phyloP scores from a whole-genome alignment of 2,113 vertebrate genomes.

The Neodontobutis hainanensis region DNA sequence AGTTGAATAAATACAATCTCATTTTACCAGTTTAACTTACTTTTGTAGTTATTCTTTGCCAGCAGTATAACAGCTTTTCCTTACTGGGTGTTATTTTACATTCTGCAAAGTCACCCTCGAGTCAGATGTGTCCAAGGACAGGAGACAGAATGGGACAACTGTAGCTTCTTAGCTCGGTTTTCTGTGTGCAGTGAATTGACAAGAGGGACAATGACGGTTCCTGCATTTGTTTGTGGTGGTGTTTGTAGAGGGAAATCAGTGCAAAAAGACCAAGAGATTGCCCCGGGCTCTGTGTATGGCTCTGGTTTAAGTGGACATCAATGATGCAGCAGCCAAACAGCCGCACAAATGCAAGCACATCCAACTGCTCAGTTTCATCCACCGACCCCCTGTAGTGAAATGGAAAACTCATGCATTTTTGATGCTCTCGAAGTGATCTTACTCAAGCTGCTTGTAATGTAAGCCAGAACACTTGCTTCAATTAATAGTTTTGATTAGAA shows the following conservation, averaged over 20 bases:
- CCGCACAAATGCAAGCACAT: constrained; percentile 35
- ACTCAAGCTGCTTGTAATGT: constrained; percentile 33
- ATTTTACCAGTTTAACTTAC: no score
- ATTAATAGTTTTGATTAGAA: constrained; percentile 44
- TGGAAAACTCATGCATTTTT: constrained; percentile 63
- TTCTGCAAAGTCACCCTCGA: constrained; percentile 25
- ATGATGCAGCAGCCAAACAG: constrained; percentile 64
- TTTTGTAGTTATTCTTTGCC: no score
- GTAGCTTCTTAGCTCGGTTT: constrained; percentile 50
- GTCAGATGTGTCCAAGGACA: constrained; percentile 44
- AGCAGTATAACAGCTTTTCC: not conserved
- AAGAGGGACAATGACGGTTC: not conserved
- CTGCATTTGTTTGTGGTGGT: not conserved
- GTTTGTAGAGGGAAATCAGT: constrained; percentile 42
- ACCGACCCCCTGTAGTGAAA: constrained; percentile 58
- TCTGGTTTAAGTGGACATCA: constrained; percentile 68
- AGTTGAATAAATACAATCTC: no score
- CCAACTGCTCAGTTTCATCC: constrained; percentile 65
- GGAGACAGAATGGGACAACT: constrained; percentile 38
- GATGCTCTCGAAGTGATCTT: constrained; percentile 52
- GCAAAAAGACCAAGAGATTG: constrained; percentile 44
- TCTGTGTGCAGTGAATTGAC: constrained; percentile 43
- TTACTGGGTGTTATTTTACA: not conserved
- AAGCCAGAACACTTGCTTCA: constrained; percentile 52
- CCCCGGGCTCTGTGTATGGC: constrained; percentile 44